phyloP scores from a whole-genome alignment of 2,113 vertebrate species.

The Tretioscincus oriximinensis region DNA sequence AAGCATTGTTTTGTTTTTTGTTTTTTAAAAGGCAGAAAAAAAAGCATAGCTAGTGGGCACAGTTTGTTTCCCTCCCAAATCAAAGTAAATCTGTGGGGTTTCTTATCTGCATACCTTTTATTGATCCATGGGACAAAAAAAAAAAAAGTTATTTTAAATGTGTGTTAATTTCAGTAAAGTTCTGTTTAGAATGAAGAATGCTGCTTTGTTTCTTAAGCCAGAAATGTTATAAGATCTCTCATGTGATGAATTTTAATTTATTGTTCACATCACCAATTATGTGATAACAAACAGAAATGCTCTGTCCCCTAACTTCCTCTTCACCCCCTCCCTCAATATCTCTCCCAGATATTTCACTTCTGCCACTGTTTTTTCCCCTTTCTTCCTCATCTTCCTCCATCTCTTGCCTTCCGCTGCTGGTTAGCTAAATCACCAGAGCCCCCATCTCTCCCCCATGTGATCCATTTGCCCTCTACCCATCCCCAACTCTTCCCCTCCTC shows the following conservation, averaged over 20 bases:
- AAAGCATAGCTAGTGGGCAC: not conserved
- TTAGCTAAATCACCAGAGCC: not conserved
- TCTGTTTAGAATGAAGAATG: not conserved
- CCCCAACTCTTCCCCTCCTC: no score
- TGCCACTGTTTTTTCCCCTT: not conserved
- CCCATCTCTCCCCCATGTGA: no score
- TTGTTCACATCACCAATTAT: not conserved
- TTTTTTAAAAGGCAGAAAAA: no score
- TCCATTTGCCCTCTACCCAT: no score
- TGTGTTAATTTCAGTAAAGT: not conserved
- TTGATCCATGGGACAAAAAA: no score
- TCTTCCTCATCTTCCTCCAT: not conserved
- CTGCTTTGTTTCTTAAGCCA: not conserved
- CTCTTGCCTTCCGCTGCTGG: not conserved
- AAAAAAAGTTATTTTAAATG: not conserved
- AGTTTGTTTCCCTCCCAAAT: not conserved
- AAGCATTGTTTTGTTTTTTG: no score
- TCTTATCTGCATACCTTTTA: not conserved
- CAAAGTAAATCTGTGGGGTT: not conserved
- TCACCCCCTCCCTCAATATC: no score
- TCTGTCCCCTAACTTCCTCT: no score
- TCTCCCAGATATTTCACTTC: no score
- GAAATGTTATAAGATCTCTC: not conserved
- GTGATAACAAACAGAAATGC: not conserved
- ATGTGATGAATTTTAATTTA: not conserved